Evolutionary conservation across 53 echinoderm and acorn worm genomes (phyloP).

Genomic region (Stichopus horrens): DNA sequence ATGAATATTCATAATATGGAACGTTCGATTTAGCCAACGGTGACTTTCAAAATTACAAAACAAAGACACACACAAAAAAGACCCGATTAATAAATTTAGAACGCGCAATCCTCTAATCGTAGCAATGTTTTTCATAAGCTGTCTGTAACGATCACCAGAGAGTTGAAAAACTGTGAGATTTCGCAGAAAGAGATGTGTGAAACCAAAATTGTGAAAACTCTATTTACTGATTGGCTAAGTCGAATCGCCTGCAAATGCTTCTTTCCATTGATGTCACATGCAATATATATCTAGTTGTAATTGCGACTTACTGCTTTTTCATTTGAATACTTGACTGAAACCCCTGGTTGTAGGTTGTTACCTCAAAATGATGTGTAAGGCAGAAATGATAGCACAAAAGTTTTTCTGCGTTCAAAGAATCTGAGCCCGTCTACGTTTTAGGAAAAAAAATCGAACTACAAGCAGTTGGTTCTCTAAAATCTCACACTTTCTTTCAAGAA

Average conservation of each 20-base stretch:
- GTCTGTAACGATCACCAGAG: too few species aligned
- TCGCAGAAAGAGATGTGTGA: too few species aligned
- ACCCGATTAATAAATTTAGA: background rate
- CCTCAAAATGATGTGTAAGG: too few species aligned
- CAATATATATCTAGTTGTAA: background rate
- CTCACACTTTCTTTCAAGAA: too few species aligned
- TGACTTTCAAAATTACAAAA: background rate
- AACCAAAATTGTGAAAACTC: background rate
- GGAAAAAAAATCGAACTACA: too few species aligned
- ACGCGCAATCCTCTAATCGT: background rate
- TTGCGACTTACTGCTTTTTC: background rate
- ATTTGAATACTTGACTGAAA: background rate
- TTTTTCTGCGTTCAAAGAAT: too few species aligned
- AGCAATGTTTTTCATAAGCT: background rate
- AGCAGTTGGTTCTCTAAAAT: too few species aligned
- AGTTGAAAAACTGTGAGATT: too few species aligned
- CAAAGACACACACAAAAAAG: background rate
- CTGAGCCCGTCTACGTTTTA: too few species aligned
- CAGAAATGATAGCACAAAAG: too few species aligned
- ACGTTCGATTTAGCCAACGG: background rate
- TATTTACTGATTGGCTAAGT: background rate
- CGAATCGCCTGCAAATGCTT: background rate
- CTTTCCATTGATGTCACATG: background rate
- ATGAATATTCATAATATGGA: constrained; percentile 25
- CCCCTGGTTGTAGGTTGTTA: background rate